Evolutionary conservation across 2,888 invertebrate genomes (phyloP), one percentile per base, ranked within the genome.

Genomic region (Euplagia quadripunctaria): DNA sequence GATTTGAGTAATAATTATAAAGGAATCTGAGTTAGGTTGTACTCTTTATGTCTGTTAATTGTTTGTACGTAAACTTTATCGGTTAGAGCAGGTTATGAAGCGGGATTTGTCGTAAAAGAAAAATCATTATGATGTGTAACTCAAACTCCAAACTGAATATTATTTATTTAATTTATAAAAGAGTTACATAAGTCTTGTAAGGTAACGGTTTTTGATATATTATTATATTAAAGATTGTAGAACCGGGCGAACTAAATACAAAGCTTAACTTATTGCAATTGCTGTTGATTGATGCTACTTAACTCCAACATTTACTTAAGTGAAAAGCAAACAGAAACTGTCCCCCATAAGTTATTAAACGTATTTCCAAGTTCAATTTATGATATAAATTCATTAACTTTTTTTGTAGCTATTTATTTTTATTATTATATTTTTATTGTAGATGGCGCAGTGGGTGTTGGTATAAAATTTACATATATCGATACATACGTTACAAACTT

Each of bases 381-480:
- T 69, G 61, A 67, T 73, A 72, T 63, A 68, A 81, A 68, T 76
- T 81, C 73, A 83, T 83, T 81, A 81, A 63, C 49, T 70, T 41
- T 68, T 63, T 49, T 31, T n/a, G 51, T 41, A 51, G 17, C 49
- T 5, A 70, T 61, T 49, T 63, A 61, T 61, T 70, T 46, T 70
- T 63, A 63, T 70, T 61, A 46, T 68, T 16, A 61, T 31, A 61
- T 68, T 46, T 73, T 76, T 66, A 69, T 55, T 61, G 46, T 67
- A 41, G 61, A 61, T 58, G 41, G 42, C 67, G 17, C 72, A 41
- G 82, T 83, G 76, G 79, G 85, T 78, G 82, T 79, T 73, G 69
- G 75, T 76, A 72, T 73, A 68, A 76, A 64, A 80, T 82, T 78
- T 74, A 73, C 74, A 81, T 83, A 81, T 70, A 79, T 61, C n/a